These are phyloP conservation scores for Chaitophorus viminalis DNA, from an alignment of 2,888 invertebrate species.

Conservation along the genomic window DNA sequence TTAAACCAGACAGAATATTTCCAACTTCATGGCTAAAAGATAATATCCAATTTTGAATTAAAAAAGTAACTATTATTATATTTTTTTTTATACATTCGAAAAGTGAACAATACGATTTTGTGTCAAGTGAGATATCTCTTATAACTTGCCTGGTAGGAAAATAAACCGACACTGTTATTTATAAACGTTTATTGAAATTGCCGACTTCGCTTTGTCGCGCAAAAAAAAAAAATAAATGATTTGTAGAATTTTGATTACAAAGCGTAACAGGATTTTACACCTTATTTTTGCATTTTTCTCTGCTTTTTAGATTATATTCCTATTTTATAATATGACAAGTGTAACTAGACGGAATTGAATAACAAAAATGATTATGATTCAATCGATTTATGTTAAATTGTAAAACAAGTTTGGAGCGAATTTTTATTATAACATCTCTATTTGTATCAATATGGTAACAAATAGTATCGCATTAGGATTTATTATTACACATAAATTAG, in stretches of 20 bases:
- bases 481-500: not conserved
- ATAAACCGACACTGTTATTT: constrained; percentile 1
- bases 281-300: constrained; percentile 38
- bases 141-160: constrained; percentile 15
- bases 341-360: constrained; percentile 31
- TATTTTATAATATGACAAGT: constrained; percentile 16
- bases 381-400: not conserved
- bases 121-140: constrained; percentile 5
- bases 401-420: not conserved
- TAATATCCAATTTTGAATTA: constrained; percentile 16
- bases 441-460: not conserved
- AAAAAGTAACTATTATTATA: not conserved
- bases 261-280: constrained; percentile 36
- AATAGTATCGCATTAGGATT: too few relatives aligned
- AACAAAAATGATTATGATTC: constrained; percentile 9
- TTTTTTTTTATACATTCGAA: not conserved
- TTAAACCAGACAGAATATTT: not conserved
- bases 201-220: constrained; percentile 30
- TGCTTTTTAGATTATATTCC: constrained; percentile 41
- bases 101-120: constrained; percentile 13
- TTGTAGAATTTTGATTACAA: constrained; percentile 35
- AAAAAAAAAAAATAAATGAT: constrained; percentile 25
- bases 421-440: not conserved
- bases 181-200: constrained; percentile 44
- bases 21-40: not conserved